Evolutionary conservation across 1,140 invertebrate genomes (phyloP), one percentile per base, ranked within the genome.

Genomic region (Cotesia chilonis): DNA sequence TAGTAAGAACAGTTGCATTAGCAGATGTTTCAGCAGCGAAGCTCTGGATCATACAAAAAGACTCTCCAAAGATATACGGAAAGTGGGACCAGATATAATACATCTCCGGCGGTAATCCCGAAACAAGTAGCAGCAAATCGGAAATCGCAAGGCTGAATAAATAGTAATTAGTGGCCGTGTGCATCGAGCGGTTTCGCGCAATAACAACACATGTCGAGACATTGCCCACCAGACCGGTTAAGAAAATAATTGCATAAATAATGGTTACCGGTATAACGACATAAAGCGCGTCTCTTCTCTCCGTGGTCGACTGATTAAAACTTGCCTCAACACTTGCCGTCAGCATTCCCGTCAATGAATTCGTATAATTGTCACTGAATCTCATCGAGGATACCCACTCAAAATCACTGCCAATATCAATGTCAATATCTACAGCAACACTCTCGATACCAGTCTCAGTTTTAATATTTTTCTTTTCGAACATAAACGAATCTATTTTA

Each of bases 171-270:
- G 94, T 96, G 1, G 94, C 93, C 1, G 94, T 95, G 80, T 95
- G 94, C 93, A 98, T 94, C 35, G 91, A 93, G 76, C 93, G 94
- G 83, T 97, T 97, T 67, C 91, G 88, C 3, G 92, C 89, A 64
- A 98, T 98, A 9, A 98, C 96, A 65, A 97, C 89, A 83, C 96
- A 98, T 0, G 96, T 98, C 77, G 92, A 93, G 9, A 97, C 87
- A 82, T 98, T 98, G 1, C 97, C 97, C n/a, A 98, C 84, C 4
- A 97, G 81, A 1, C 96, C 96, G 4, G 92, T 92, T 28, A 97
- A 77, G 78, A 98, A 95, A 77, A 98, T 97, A 1, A 94, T 73
- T 0, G 87, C 83, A 82, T 98, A 98, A 55, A 97, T 89, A 3
- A 95, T 86, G 0, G 92, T 94, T 14, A 95, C 91, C 1, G 94